These are phyloP conservation scores for Cacatua alba DNA, from an alignment of 2,113 vertebrate species.

Conservation along the genomic window DNA sequence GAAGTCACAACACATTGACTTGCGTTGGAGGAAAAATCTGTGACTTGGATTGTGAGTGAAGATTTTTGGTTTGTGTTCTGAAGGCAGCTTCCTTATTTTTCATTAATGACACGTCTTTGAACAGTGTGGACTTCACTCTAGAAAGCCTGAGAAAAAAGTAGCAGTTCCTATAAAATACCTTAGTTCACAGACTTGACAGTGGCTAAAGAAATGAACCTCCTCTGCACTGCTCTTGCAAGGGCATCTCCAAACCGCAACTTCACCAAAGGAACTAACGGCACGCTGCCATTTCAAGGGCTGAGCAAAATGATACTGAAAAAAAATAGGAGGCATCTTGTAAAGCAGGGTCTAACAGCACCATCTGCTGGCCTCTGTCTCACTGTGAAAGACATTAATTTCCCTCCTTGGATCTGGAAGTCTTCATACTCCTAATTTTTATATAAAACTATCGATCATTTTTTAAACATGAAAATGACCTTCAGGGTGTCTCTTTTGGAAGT, in stretches of 20 bases:
- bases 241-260: neutral
- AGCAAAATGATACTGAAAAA: fast-evolving
- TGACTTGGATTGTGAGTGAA: neutral
- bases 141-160: neutral
- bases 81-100: neutral
- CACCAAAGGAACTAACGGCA: neutral
- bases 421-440: neutral
- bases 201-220: neutral
- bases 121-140: neutral
- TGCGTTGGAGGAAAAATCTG: neutral
- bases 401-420: neutral
- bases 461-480: neutral
- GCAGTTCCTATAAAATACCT: neutral
- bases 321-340: neutral
- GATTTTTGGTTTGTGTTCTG: neutral
- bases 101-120: neutral
- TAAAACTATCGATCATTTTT: neutral
- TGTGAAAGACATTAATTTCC: neutral
- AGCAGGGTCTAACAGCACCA: slow-evolving; percentile 1
- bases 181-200: neutral
- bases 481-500: neutral
- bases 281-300: neutral
- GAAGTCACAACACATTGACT: neutral
- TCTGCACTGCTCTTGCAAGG: neutral
- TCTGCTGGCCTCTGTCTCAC: neutral